A percentile compares a stretch with the other conserved stretches of the same genome.
phyloP scores from a whole-genome alignment of 2,888 invertebrate species.

The Ennomos fuscantarius region DNA sequence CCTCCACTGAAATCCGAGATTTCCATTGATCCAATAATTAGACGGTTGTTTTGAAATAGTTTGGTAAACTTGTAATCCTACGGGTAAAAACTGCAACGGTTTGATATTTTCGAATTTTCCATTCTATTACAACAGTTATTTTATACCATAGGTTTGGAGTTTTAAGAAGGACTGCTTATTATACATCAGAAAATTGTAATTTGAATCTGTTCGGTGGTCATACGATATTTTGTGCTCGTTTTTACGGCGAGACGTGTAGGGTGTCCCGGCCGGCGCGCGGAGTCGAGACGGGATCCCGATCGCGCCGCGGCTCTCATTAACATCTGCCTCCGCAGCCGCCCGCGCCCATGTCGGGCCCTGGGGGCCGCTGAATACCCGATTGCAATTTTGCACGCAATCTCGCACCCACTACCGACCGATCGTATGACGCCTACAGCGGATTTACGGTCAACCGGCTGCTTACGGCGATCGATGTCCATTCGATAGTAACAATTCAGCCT shows the following conservation, averaged over 20 bases:
- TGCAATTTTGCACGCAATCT: slow-evolving; percentile 71
- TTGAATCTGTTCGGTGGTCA: slow-evolving; percentile 1
- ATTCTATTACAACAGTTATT: slow-evolving; percentile 2
- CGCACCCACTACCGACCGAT: slow-evolving; percentile 52
- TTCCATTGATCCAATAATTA: background rate
- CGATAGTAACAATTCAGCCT: slow-evolving; percentile 21
- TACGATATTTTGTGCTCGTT: slow-evolving; percentile 16
- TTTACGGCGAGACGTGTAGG: slow-evolving; percentile 8
- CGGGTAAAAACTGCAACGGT: background rate
- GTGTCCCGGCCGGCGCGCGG: slow-evolving; percentile 15
- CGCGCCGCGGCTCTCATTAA: slow-evolving; percentile 61
- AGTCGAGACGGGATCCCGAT: slow-evolving; percentile 50
- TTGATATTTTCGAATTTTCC: slow-evolving; percentile 3
- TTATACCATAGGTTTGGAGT: background rate
- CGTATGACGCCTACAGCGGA: slow-evolving; percentile 60
- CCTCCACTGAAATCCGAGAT: slow-evolving; percentile 22
- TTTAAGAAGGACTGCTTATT: slow-evolving; percentile 4
- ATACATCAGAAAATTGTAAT: slow-evolving; percentile 5
- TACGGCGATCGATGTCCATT: slow-evolving; percentile 17
- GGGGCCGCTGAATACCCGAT: slow-evolving; percentile 30
- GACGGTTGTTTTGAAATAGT: slow-evolving; percentile 15
- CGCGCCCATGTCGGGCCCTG: slow-evolving; percentile 37
- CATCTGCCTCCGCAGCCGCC: slow-evolving; percentile 64
- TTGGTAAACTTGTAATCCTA: background rate
- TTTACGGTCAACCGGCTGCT: slow-evolving; percentile 61